Percentiles rank a stretch among this genome's conserved stretches.
phyloP scores from a whole-genome alignment of 2,113 vertebrate species.

The Scomber japonicus region DNA sequence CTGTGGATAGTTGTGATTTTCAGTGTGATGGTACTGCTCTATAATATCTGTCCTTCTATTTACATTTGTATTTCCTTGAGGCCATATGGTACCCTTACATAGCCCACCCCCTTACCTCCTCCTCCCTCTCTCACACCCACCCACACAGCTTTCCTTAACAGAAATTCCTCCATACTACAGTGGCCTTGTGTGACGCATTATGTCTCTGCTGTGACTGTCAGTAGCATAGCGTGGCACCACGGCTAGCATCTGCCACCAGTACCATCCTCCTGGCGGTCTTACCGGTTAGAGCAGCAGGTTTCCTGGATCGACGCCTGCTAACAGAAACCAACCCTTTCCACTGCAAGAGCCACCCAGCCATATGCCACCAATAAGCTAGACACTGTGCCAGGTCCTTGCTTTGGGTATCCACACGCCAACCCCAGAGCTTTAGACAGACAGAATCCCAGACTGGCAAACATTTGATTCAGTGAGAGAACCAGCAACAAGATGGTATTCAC shows the following conservation, averaged over 20 bases:
- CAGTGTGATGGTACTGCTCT: not conserved
- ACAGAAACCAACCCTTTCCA: constrained; percentile 58
- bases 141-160: constrained; percentile 39
- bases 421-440: constrained; percentile 42
- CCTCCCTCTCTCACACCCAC: constrained; percentile 21
- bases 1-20: too few species aligned
- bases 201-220: constrained; percentile 66
- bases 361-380: constrained; percentile 60
- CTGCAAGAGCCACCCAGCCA: constrained; percentile 62
- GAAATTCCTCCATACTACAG: constrained; percentile 72
- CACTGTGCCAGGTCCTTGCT: constrained; percentile 50
- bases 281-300: constrained; percentile 67
- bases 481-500: not conserved
- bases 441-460: constrained; percentile 7
- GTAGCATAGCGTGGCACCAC: constrained; percentile 45
- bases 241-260: constrained; percentile 76
- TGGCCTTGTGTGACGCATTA: constrained; percentile 51
- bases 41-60: constrained; percentile 29
- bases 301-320: constrained; percentile 62
- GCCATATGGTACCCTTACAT: constrained; percentile 64
- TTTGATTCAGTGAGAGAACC: constrained; percentile 21
- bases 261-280: constrained; percentile 50
- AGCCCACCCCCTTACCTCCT: constrained; percentile 6
- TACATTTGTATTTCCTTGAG: constrained; percentile 49
- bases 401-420: constrained; percentile 35